phyloP scores from a whole-genome alignment of 2,113 vertebrate genomes.

The Barbus barbus region DNA sequence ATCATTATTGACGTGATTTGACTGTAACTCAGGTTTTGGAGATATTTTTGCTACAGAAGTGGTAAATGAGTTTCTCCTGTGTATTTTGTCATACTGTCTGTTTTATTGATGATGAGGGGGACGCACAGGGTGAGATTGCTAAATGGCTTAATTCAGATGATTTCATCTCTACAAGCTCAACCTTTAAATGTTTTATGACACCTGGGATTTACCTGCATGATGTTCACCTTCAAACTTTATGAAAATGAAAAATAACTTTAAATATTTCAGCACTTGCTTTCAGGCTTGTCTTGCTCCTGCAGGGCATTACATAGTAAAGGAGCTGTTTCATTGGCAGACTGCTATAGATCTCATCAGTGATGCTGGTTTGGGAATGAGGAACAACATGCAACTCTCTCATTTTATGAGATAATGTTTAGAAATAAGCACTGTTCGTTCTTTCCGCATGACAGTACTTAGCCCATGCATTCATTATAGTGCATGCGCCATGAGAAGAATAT shows the following conservation, averaged over 20 bases:
- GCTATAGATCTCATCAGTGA: not conserved
- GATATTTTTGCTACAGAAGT: not conserved
- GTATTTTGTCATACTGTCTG: conserved; percentile 20
- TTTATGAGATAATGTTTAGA: conserved; percentile 10
- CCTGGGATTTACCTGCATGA: conserved; percentile 1
- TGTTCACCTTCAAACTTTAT: not conserved
- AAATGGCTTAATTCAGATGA: not conserved
- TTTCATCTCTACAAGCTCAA: conserved; percentile 11
- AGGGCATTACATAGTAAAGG: not conserved
- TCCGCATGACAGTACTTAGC: not conserved
- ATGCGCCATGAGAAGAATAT: not conserved
- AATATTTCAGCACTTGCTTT: conserved; percentile 16
- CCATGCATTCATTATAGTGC: not conserved
- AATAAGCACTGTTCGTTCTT: not conserved
- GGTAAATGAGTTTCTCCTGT: not conserved
- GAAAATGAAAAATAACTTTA: not conserved
- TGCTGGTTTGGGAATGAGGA: not conserved
- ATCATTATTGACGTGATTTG: not conserved
- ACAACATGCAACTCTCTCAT: not conserved
- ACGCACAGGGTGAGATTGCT: not conserved
- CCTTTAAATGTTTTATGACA: conserved; percentile 6
- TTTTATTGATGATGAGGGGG: conserved; percentile 15
- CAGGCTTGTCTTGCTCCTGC: not conserved
- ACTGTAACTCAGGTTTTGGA: not conserved
- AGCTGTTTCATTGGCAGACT: not conserved